Evolutionary conservation across 2,888 invertebrate genomes (phyloP).

Genomic region (Ectemnius continuus): DNA sequence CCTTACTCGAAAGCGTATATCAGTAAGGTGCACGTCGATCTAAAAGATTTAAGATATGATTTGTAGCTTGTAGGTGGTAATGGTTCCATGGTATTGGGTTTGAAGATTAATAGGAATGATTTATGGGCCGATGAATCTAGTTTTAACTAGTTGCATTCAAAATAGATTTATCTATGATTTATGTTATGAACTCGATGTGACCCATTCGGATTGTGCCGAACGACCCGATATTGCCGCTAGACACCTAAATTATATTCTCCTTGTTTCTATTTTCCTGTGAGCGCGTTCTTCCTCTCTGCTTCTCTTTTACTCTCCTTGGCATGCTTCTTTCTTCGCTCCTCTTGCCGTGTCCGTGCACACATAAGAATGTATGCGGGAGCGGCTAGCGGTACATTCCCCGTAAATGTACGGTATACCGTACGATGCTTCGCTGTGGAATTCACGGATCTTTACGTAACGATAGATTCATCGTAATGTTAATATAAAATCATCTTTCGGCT

Average conservation of each 20-base stretch:
- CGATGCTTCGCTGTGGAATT: slow-evolving; percentile 62
- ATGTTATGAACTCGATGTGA: too few species aligned
- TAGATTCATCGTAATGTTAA: slow-evolving; percentile 43
- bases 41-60: too few species aligned
- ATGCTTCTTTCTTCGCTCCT: slow-evolving; percentile 44
- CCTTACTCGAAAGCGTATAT: too few species aligned
- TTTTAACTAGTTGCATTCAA: neutral
- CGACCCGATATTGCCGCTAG: slow-evolving; percentile 15
- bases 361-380: slow-evolving; percentile 56
- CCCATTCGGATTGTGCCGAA: neutral
- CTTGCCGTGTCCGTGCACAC: slow-evolving; percentile 31
- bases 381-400: slow-evolving; percentile 75
- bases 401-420: slow-evolving; percentile 74
- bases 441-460: slow-evolving; percentile 53
- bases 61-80: too few species aligned
- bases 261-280: slow-evolving; percentile 38
- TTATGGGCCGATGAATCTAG: too few species aligned
- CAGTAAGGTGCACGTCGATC: too few species aligned
- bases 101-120: too few species aligned
- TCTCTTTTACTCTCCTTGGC: slow-evolving; percentile 40
- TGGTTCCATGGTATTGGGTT: too few species aligned
- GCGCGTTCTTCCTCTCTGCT: slow-evolving; percentile 49
- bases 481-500: slow-evolving; percentile 18
- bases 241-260: slow-evolving; percentile 37
- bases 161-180: neutral